Conservation (phyloP, 1,140 invertebrate species). For the Drosophila persimilis region DNA sequence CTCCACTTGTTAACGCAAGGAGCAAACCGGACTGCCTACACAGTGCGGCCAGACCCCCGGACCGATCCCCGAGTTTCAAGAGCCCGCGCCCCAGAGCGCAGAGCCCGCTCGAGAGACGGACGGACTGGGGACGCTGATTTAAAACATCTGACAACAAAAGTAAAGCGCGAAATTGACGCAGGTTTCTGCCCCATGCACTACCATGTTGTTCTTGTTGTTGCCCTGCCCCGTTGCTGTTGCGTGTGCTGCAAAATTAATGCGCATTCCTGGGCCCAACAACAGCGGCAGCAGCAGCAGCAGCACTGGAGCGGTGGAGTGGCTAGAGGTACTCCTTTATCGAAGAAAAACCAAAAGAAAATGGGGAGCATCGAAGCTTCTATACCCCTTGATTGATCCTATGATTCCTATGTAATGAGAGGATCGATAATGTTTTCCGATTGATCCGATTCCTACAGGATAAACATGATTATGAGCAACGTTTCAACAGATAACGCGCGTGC, state of each 20-base stretch:
- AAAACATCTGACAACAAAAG: constrained; percentile 81
- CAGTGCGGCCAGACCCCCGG: constrained; percentile 6
- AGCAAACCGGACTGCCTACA: constrained; percentile 79
- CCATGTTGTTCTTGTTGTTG: constrained; percentile 23
- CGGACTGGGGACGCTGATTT: constrained; percentile 55
- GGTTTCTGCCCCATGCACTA: constrained; percentile 52
- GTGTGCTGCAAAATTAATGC: constrained; percentile 51
- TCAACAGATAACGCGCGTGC: too few relatives aligned
- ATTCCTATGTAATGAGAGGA: too few relatives aligned
- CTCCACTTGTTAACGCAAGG: constrained; percentile 77
- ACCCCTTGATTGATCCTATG: too few relatives aligned
- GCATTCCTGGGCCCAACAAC: constrained; percentile 34
- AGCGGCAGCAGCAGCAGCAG: constrained; percentile 11
- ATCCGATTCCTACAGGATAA: too few relatives aligned
- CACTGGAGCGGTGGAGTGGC: constrained; percentile 15
- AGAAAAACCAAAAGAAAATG: too few relatives aligned
- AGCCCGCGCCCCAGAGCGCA: constrained; percentile 12
- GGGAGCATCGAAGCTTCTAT: too few relatives aligned
- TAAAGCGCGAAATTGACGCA: constrained; percentile 81
- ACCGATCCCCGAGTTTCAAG: constrained; percentile 2
- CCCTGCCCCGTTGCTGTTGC: constrained; percentile 21
- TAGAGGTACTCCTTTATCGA: too few relatives aligned
- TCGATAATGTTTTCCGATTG: too few relatives aligned
- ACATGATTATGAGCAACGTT: too few relatives aligned
- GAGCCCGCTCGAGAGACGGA: constrained; percentile 41